Percentiles rank a stretch among this genome's conserved stretches.
Conservation (phyloP, 2,888 invertebrate genomes). For the Chloroclysta siterata region DNA sequence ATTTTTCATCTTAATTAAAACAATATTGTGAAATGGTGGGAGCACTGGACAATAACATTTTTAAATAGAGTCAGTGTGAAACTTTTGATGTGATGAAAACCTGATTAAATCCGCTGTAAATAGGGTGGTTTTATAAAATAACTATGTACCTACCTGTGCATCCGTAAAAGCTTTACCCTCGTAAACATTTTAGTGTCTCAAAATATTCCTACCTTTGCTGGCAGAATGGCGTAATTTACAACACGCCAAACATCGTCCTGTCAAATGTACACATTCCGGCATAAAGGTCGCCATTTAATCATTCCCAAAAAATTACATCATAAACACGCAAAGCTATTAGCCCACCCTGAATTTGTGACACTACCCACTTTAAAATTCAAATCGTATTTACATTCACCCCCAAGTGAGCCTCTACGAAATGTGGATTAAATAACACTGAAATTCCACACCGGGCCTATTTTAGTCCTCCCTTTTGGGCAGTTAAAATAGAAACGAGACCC, state of each 20-base stretch:
- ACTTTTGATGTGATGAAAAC: slow-evolving; percentile 10
- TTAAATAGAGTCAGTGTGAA: neutral
- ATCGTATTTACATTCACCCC: slow-evolving; percentile 78
- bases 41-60: neutral
- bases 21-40: neutral
- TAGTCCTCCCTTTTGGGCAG: slow-evolving; percentile 66
- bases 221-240: slow-evolving; percentile 34
- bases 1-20: neutral
- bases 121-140: slow-evolving; percentile 21
- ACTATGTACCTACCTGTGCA: slow-evolving; percentile 16
- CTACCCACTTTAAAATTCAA: slow-evolving; percentile 72
- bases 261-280: slow-evolving; percentile 30
- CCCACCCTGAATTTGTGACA: slow-evolving; percentile 31
- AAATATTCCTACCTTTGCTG: slow-evolving; percentile 34
- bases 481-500: slow-evolving; percentile 74
- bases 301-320: slow-evolving; percentile 37
- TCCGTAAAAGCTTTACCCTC: slow-evolving; percentile 29
- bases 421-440: slow-evolving; percentile 66
- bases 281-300: slow-evolving; percentile 32
- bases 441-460: slow-evolving; percentile 67
- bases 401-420: slow-evolving; percentile 60
- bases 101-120: slow-evolving; percentile 12
- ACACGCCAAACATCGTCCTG: slow-evolving; percentile 31
- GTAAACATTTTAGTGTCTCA: slow-evolving; percentile 33
- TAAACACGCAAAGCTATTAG: slow-evolving; percentile 40